Conservation (phyloP, 2,888 invertebrate genomes). For the Arctia plantaginis region DNA sequence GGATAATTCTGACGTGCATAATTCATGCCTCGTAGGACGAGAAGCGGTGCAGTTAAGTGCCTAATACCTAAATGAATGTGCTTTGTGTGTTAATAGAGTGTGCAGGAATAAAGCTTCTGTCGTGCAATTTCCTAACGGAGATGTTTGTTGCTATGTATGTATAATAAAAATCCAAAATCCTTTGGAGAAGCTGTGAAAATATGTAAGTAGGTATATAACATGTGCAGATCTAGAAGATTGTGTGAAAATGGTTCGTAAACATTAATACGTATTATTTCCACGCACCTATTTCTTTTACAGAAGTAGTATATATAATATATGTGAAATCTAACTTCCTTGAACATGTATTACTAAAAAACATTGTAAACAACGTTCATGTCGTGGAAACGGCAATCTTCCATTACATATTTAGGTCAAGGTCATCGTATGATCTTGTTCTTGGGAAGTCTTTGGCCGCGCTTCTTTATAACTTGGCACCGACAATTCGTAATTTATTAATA, state of each 20-base stretch:
- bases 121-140: slow-evolving; percentile 52
- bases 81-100: slow-evolving; percentile 71
- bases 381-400: slow-evolving; percentile 50
- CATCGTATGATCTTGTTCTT: slow-evolving; percentile 60
- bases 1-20: slow-evolving; percentile 31
- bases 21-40: slow-evolving; percentile 71
- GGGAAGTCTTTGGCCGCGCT: slow-evolving; percentile 28
- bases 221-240: slow-evolving; percentile 21
- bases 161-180: background rate
- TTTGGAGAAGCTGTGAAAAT: slow-evolving; percentile 16
- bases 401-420: slow-evolving; percentile 83
- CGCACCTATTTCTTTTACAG: background rate
- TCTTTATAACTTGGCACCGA: slow-evolving; percentile 18
- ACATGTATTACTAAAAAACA: slow-evolving; percentile 33
- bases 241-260: background rate
- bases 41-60: slow-evolving; percentile 83
- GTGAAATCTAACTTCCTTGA: slow-evolving; percentile 24
- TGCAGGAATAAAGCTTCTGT: slow-evolving; percentile 64
- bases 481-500: slow-evolving; percentile 39
- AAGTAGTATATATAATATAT: slow-evolving; percentile 20
- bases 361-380: slow-evolving; percentile 54
- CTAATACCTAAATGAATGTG: slow-evolving; percentile 61
- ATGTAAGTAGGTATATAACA: slow-evolving; percentile 18
- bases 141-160: slow-evolving; percentile 20
- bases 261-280: slow-evolving; percentile 3